phyloP scores from a whole-genome alignment of 2,797 vertebrate species.

The Poecilia picta region DNA sequence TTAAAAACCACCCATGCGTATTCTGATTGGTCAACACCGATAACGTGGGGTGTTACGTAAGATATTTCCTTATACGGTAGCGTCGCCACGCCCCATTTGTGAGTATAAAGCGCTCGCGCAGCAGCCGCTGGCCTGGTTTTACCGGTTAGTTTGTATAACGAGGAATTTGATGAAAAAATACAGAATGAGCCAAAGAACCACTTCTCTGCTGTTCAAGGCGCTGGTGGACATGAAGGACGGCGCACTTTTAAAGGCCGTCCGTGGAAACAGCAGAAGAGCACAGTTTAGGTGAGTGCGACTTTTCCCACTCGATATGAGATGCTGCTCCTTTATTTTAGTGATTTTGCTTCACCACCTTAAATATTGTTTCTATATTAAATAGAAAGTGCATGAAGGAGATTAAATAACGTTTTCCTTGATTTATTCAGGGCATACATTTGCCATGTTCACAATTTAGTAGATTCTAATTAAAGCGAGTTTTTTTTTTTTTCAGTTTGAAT shows the following conservation, averaged over 20 bases:
- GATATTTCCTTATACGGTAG: neutral
- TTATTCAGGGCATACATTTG: neutral
- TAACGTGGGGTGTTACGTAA: constrained; percentile 5
- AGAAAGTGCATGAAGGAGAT: neutral
- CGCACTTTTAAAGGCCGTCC: constrained; percentile 4
- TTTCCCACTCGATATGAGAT: neutral
- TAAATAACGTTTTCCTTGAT: neutral
- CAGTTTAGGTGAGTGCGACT: constrained; percentile 58
- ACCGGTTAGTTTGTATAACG: fast-evolving
- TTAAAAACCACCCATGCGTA: neutral
- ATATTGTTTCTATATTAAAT: neutral
- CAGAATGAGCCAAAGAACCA: constrained; percentile 50
- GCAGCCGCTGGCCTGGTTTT: neutral
- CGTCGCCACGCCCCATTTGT: neutral
- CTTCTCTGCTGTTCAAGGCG: constrained; percentile 33
- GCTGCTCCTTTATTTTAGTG: neutral
- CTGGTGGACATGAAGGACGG: constrained; percentile 54
- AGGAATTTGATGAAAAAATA: neutral
- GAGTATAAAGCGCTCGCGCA: neutral
- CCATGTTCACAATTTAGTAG: neutral
- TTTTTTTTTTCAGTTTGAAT: neutral
- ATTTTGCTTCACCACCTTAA: neutral
- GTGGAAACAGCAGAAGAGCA: constrained; percentile 33
- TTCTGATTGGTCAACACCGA: constrained; percentile 27
- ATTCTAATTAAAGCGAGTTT: neutral